Evolutionary conservation across 2,888 invertebrate species (phyloP).

Genomic region (Meteorus cinctellus): DNA sequence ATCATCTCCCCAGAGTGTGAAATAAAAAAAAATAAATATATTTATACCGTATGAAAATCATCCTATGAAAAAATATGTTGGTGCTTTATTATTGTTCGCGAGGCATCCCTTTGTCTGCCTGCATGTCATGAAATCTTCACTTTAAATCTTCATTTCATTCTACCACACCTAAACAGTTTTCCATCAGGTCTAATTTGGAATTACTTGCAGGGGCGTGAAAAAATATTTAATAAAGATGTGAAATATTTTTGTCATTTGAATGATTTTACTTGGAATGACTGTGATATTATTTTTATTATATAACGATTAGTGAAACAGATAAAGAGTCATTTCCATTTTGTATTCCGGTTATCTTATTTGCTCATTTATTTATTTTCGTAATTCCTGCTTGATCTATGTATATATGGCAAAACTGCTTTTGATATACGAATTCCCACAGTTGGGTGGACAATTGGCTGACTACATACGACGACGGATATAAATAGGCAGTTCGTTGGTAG

Average conservation of each 20-base stretch:
- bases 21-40: no score
- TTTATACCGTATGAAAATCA: neutral
- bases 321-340: neutral
- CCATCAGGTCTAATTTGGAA: neutral
- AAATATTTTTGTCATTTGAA: neutral
- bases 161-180: neutral
- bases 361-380: neutral
- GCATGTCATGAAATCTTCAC: neutral
- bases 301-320: neutral
- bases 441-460: conserved; percentile 21
- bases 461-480: conserved; percentile 21
- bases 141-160: neutral
- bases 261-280: neutral
- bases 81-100: neutral
- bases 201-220: neutral
- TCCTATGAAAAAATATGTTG: neutral
- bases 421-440: conserved; percentile 23
- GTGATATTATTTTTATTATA: neutral
- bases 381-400: neutral
- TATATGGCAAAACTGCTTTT: neutral
- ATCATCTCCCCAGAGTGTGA: no score
- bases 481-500: conserved; percentile 36
- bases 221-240: neutral
- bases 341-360: neutral
- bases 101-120: neutral